Conservation (phyloP, 1,140 invertebrate species). For the Drosophila orosa region DNA sequence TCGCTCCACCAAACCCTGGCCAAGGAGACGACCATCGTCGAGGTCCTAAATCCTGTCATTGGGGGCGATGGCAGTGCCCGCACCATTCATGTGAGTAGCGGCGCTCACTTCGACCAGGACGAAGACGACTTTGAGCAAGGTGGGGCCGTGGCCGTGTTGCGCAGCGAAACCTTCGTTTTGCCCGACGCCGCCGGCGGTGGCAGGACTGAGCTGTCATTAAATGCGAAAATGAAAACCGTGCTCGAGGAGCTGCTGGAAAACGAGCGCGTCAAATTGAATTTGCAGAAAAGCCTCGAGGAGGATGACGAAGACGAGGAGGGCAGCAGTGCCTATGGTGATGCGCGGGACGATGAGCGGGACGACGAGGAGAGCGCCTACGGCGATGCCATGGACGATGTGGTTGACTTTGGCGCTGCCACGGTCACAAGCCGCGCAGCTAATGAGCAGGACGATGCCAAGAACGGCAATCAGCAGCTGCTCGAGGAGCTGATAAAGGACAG, state of each 20-base stretch:
- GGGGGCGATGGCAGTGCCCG: slow-evolving; percentile 77
- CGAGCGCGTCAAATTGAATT: slow-evolving; percentile 84
- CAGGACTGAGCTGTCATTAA: slow-evolving; percentile 80
- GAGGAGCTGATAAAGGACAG: slow-evolving; percentile 78
- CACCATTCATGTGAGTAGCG: slow-evolving; percentile 73
- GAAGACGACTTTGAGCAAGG: slow-evolving; percentile 51
- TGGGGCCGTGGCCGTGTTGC: slow-evolving; percentile 56
- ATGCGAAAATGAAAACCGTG: slow-evolving; percentile 84
- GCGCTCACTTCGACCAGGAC: slow-evolving; percentile 57
- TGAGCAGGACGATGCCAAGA: slow-evolving; percentile 60
- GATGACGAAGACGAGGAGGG: slow-evolving; percentile 48
- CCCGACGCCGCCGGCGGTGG: slow-evolving; percentile 33
- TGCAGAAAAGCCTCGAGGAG: slow-evolving; percentile 80
- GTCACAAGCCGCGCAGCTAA: slow-evolving; percentile 26
- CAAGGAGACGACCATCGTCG: slow-evolving; percentile 82
- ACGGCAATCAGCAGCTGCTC: slow-evolving; percentile 75
- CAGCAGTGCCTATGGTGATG: slow-evolving; percentile 50
- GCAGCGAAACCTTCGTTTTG: slow-evolving; percentile 80
- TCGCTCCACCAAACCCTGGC: slow-evolving; percentile 77
- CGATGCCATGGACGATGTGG: slow-evolving; percentile 75
- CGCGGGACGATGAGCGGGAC: slow-evolving; percentile 67
- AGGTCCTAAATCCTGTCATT: slow-evolving; percentile 83
- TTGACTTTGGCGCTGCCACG: slow-evolving; percentile 63
- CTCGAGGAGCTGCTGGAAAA: slow-evolving; percentile 83
- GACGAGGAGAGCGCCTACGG: slow-evolving; percentile 70